A percentile compares a stretch with the other conserved stretches of the same genome.
phyloP scores from a whole-genome alignment of 2,797 vertebrate species.

The Microctenopoma stevenorrisi region DNA sequence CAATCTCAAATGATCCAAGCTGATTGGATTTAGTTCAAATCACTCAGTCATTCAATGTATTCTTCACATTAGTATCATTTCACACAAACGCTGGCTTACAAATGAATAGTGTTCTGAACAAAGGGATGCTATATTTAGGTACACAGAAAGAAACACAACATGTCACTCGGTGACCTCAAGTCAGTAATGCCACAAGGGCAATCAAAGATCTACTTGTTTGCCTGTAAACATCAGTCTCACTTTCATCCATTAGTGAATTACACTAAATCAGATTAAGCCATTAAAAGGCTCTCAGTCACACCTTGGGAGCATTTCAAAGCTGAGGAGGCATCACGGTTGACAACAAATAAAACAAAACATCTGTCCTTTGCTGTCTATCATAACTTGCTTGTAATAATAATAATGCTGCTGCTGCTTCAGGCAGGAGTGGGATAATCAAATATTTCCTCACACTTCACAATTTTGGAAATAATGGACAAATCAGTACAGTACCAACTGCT shows the following conservation, averaged over 20 bases:
- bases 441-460: conserved; percentile 38
- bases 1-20: conserved; percentile 18
- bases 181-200: conserved; percentile 24
- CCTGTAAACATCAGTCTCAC: conserved; percentile 51
- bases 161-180: conserved; percentile 30
- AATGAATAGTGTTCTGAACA: neutral
- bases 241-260: conserved; percentile 67
- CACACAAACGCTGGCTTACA: conserved; percentile 3
- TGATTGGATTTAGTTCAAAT: conserved; percentile 6
- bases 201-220: conserved; percentile 56
- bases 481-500: conserved; percentile 32
- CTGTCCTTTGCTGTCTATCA: conserved; percentile 42
- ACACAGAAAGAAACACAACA: conserved; percentile 19
- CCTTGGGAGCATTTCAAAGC: conserved; percentile 59
- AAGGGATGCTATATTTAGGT: conserved; percentile 16
- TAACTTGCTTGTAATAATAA: conserved; percentile 21
- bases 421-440: conserved; percentile 23
- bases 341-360: conserved; percentile 45
- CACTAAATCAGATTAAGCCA: conserved; percentile 60
- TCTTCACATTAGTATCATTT: conserved; percentile 16
- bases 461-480: conserved; percentile 44
- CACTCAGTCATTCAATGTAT: conserved; percentile 9
- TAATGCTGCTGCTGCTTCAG: conserved; percentile 8
- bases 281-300: conserved; percentile 58
- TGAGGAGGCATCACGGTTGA: conserved; percentile 43